These are phyloP conservation scores for Heteromormyrus szaboi DNA, from an alignment of 2,797 vertebrate species.

Conservation along the genomic window DNA sequence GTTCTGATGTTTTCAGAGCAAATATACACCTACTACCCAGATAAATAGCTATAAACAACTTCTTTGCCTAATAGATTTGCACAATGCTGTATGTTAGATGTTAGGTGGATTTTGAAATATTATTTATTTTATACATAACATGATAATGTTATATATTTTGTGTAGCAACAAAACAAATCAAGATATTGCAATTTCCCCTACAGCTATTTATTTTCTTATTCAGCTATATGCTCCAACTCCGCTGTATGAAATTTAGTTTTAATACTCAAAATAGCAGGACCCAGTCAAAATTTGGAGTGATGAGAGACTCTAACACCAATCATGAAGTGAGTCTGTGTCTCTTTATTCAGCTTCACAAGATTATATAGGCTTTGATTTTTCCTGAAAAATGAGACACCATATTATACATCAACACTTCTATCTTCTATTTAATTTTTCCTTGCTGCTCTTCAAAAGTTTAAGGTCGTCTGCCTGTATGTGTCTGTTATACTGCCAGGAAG, in stretches of 20 bases:
- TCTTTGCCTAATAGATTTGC: background rate
- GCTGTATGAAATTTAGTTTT: background rate
- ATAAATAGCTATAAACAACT: background rate
- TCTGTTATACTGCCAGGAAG: background rate
- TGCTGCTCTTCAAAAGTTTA: background rate
- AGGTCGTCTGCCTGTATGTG: background rate
- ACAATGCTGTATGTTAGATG: background rate
- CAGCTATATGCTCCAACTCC: background rate
- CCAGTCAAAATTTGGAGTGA: background rate
- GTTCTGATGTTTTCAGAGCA: background rate
- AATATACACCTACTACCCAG: background rate
- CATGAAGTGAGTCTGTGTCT: background rate
- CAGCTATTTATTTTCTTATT: background rate
- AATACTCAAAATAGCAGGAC: background rate
- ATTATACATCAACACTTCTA: background rate
- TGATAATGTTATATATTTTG: background rate
- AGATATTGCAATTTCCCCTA: background rate
- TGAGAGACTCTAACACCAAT: background rate
- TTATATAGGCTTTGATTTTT: conserved; percentile 1
- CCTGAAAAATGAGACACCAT: background rate
- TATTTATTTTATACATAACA: background rate
- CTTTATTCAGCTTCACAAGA: background rate
- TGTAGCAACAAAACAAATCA: background rate
- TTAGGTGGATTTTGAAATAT: background rate
- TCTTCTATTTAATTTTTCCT: background rate